A percentile compares a stretch with the other conserved stretches of the same genome.
phyloP scores from a whole-genome alignment of 1,140 invertebrate genomes.

The Archivesica marissinica region DNA sequence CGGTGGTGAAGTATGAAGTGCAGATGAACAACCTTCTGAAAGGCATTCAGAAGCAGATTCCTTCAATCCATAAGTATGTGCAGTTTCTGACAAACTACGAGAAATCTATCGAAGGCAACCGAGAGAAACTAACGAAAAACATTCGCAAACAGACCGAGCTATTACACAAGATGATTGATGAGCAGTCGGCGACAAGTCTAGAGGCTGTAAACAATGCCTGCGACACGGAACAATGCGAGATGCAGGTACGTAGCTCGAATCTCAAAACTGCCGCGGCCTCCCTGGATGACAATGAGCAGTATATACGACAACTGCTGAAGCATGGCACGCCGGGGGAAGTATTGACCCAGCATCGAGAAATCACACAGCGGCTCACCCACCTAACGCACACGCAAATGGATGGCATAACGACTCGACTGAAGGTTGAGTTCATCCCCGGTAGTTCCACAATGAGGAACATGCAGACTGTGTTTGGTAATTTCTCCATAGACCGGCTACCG shows the following conservation, averaged over 20 bases:
- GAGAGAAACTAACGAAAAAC: constrained; percentile 50
- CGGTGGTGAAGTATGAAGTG: constrained; percentile 63
- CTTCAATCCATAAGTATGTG: constrained; percentile 69
- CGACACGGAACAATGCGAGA: constrained; percentile 65
- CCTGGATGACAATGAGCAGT: constrained; percentile 68
- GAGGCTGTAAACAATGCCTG: constrained; percentile 62
- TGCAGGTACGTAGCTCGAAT: constrained; percentile 65
- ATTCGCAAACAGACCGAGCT: constrained; percentile 73
- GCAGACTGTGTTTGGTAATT: constrained; percentile 73
- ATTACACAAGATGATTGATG: constrained; percentile 78
- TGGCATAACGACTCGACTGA: constrained; percentile 69
- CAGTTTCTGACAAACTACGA: constrained; percentile 71
- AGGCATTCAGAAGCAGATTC: constrained; percentile 68
- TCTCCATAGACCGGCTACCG: constrained; percentile 66
- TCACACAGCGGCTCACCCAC: constrained; percentile 73
- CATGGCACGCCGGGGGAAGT: constrained; percentile 77
- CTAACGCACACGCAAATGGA: constrained; percentile 72
- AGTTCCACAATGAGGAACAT: constrained; percentile 69
- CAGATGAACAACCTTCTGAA: constrained; percentile 70
- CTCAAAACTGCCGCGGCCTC: constrained; percentile 65
- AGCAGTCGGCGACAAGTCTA: constrained; percentile 65
- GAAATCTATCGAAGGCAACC: constrained; percentile 64
- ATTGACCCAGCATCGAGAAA: constrained; percentile 67
- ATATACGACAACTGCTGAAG: constrained; percentile 67
- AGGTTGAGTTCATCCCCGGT: constrained; percentile 69